Evolutionary conservation across 2,888 invertebrate species (phyloP), one percentile per base, ranked within the genome.

Genomic region (Drosophila seclusa): DNA sequence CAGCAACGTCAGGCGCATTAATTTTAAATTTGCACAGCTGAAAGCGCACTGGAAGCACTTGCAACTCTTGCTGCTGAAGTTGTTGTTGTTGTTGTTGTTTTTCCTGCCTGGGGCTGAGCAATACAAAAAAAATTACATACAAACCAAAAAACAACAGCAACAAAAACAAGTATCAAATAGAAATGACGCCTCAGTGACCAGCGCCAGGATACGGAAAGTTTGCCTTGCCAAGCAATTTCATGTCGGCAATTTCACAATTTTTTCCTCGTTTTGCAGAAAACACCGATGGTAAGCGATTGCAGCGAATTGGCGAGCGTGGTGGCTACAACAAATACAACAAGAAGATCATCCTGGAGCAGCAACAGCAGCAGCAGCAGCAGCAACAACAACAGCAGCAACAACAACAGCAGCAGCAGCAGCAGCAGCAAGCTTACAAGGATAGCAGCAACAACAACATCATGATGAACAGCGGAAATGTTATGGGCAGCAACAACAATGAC

Each of bases 291-390:
- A 93, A 94, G 71, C 95, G 95, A 91, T 94, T 95, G 91, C 95
- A 95, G 90, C 94, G 95, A 48, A 94, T 95, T 82, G 93, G 94
- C 18, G 95, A 95, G 83, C 93, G 95, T 58, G 94, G 94, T 88
- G 94, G 85, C 70, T 95, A 83, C 60, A 73, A 60, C 64, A 96
- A 95, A 92, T 95, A 95, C 92, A 95, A 74, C 76, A 85, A 95
- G 92, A 94, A 95, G 73, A 95, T 95, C 27, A 92, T 31, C 62
- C 64, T 95, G 76, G 94, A 95, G 84, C 95, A 94, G 81, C 78
- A 78, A 31, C 80, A 89, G 68, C 87, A 91, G 70, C 84, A 91
- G 57, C 82, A 89, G 76, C 85, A 90, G 66, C 82, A 84, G 52
- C 87, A 91, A 60, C 86, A 91, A 55, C 81, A 87, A 38, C 80